These are phyloP conservation scores for Psephotus haematonotus DNA, from an alignment of 2,113 vertebrate genomes.

Conservation along the genomic window DNA sequence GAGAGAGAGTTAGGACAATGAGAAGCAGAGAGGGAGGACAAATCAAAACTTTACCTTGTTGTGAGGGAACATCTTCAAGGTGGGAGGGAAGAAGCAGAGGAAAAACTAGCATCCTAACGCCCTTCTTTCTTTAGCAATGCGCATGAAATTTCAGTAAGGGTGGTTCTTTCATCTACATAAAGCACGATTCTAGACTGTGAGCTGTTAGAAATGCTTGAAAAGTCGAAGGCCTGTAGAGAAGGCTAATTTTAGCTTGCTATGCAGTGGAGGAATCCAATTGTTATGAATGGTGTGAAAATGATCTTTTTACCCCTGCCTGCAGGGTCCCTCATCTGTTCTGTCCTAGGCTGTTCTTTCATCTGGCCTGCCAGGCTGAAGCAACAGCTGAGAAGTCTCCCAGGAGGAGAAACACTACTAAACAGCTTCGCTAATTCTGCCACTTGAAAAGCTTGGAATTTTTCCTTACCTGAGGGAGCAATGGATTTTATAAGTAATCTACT, in stretches of 20 bases:
- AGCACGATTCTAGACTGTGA: neutral
- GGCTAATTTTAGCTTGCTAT: slow-evolving; percentile 28
- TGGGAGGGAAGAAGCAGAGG: neutral
- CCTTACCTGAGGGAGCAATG: neutral
- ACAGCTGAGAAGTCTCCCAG: slow-evolving; percentile 9
- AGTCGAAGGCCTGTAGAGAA: neutral
- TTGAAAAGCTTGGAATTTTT: slow-evolving; percentile 35
- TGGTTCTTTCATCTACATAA: neutral
- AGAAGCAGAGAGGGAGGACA: neutral
- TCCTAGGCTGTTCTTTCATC: slow-evolving; percentile 17
- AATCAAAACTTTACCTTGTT: neutral
- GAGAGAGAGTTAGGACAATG: neutral
- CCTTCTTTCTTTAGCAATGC: neutral
- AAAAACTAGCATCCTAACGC: neutral
- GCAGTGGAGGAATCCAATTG: neutral
- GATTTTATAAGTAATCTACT: slow-evolving; percentile 28
- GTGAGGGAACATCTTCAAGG: neutral
- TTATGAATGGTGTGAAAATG: neutral
- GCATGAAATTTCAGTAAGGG: neutral
- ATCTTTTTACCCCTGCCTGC: neutral
- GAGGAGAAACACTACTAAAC: slow-evolving; percentile 2
- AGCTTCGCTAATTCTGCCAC: slow-evolving; percentile 13
- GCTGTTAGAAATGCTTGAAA: slow-evolving; percentile 1
- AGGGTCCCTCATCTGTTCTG: slow-evolving; percentile 3
- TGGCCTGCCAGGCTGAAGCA: neutral